A percentile compares a stretch with the other conserved stretches of the same genome.
Conservation (phyloP, 2,113 vertebrate genomes). For the Rhabdornis inornatus region DNA sequence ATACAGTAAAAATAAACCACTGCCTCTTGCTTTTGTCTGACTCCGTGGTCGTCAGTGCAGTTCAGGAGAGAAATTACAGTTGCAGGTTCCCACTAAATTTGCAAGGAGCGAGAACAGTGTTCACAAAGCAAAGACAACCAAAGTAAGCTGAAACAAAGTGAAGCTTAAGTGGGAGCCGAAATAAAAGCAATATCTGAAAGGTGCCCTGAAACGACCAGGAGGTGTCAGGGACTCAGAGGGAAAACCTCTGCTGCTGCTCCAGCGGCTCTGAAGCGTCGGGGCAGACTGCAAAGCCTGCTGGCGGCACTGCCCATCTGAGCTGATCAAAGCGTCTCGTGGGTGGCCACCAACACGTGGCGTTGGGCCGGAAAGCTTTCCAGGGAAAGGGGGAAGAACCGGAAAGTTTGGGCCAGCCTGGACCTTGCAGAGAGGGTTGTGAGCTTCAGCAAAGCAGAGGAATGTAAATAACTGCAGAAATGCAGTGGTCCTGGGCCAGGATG, state of each 20-base stretch:
- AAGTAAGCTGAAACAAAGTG: not conserved
- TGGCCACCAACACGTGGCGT: not conserved
- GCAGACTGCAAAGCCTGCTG: not conserved
- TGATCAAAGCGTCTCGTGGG: slow-evolving; percentile 2
- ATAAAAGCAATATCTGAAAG: not conserved
- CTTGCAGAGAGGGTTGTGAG: not conserved
- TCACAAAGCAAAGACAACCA: not conserved
- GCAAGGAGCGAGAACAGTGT: not conserved
- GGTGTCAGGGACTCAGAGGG: not conserved
- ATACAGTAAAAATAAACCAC: not conserved
- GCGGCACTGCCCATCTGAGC: not conserved
- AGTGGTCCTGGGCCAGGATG: not conserved
- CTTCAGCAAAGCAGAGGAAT: slow-evolving; percentile 19
- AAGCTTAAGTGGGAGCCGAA: not conserved
- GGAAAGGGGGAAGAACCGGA: not conserved
- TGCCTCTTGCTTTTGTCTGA: not conserved
- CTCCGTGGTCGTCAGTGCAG: accelerated
- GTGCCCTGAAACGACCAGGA: not conserved
- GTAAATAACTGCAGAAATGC: slow-evolving; percentile 37
- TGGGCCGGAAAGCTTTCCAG: not conserved
- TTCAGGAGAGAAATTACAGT: not conserved
- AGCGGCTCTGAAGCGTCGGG: accelerated
- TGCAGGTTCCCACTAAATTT: not conserved
- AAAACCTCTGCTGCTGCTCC: not conserved
- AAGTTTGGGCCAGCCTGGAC: not conserved